Conservation (phyloP, 1,140 invertebrate genomes). For the Panagrolaimus sp. region DNA sequence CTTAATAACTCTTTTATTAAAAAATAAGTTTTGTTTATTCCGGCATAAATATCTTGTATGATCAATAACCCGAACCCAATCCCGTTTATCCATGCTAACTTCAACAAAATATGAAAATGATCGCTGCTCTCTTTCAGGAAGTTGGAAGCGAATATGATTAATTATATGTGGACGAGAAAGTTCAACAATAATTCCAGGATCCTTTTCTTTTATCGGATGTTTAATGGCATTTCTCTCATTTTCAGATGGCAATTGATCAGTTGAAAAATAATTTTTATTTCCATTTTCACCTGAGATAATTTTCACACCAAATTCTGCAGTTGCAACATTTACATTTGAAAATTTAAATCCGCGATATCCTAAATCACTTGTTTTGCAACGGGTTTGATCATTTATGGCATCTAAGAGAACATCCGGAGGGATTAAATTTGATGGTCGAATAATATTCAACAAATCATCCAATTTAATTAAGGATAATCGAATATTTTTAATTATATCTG, state of each 20-base stretch:
- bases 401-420: slow-evolving; percentile 66
- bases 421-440: background rate
- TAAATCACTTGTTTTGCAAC: slow-evolving; percentile 71
- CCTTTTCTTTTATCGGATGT: background rate
- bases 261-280: background rate
- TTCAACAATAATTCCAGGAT: background rate
- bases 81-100: slow-evolving; percentile 73
- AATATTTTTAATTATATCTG: background rate
- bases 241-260: background rate
- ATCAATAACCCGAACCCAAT: slow-evolving; percentile 86
- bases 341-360: slow-evolving; percentile 68
- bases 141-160: background rate
- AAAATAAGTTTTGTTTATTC: slow-evolving; percentile 91
- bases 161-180: background rate
- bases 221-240: background rate
- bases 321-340: slow-evolving; percentile 38
- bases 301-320: slow-evolving; percentile 28
- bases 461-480: background rate
- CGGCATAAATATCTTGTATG: slow-evolving; percentile 82
- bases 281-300: slow-evolving; percentile 20
- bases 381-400: slow-evolving; percentile 78
- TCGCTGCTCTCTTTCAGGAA: background rate
- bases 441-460: background rate
- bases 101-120: slow-evolving; percentile 84
- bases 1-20: slow-evolving; percentile 74